These are phyloP conservation scores for Rostratula benghalensis DNA, from an alignment of 2,113 vertebrate species.

Conservation along the genomic window DNA sequence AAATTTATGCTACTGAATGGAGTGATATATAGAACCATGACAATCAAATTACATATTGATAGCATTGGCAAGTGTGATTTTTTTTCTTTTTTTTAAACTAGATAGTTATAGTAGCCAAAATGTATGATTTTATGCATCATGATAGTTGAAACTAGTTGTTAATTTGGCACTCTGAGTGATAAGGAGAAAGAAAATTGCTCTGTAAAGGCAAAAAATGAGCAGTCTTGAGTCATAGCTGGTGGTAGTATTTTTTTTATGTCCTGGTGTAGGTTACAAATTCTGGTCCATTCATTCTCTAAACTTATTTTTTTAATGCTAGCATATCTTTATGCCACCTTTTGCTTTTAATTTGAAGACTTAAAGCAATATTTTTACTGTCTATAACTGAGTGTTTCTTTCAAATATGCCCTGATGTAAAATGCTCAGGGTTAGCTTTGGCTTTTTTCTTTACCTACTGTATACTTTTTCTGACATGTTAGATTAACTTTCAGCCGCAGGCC, in stretches of 20 bases:
- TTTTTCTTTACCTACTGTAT: conserved; percentile 58
- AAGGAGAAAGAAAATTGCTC: not conserved
- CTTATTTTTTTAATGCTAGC: conserved; percentile 5
- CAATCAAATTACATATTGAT: not conserved
- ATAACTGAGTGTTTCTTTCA: conserved; percentile 17
- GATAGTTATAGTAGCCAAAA: not conserved
- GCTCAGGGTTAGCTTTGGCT: conserved; percentile 40
- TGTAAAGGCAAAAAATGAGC: not conserved
- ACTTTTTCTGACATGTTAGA: conserved; percentile 78
- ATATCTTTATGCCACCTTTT: conserved; percentile 8
- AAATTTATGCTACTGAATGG: not conserved
- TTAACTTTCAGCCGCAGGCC: conserved; percentile 78
- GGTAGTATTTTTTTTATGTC: not conserved
- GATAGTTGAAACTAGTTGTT: not conserved
- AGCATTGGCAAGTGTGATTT: not conserved
- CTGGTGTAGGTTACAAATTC: not conserved
- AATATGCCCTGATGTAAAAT: conserved; percentile 37
- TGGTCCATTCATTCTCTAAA: not conserved
- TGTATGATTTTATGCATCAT: not conserved
- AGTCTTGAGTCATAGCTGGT: not conserved
- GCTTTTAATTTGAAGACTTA: conserved; percentile 44
- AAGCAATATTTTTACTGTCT: conserved; percentile 17
- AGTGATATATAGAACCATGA: not conserved
- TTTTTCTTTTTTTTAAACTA: not conserved
- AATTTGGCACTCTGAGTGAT: not conserved